Base-by-base conservation (phyloP, 2,888 invertebrate species). In the Alloscopus bannaensis region DNA sequence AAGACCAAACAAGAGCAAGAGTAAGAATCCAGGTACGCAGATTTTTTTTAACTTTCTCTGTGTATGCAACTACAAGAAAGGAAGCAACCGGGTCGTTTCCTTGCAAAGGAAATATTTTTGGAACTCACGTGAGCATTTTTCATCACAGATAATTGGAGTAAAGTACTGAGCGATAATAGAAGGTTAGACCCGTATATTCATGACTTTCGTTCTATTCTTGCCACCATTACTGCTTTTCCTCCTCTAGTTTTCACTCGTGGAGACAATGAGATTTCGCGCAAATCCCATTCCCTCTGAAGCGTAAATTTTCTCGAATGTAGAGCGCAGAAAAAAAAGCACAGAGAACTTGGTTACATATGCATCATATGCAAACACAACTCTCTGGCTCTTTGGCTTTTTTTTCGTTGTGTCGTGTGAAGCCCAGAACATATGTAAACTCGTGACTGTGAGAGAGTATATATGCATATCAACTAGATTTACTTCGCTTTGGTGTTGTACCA, bases 251-350 rank as follows among this genome's bases (percentile, higher is more conserved):
- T 13, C 62, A 2, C 6, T 57, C n/a, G 24, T 50, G 29, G 29
- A 72, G 72, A 72, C 72, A 72, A 72, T 72, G 72, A 64, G 72
- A 52, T 72, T 72, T 64, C 64, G 20, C 18, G 28, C 36, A 72
- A 72, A 72, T 72, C 72, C 64, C 72, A 64, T 72, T 26, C 40
- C 36, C 52, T 55, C 52, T 40, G 45, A 24, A 45, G 64, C 64
- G 47, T 64, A 36, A 72, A 72, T 62, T 72, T n/a, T 64, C 36
- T 52, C 22, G 22, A 45, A 64, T 62, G 22, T 72, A 29, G 52
- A 50, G 69, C 40, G 24, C 55, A n/a, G n/a, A n/a, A n/a, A n/a
- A n/a, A n/a, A n/a, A n/a, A n/a, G n/a, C n/a, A n/a, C n/a, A n/a
- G n/a, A n/a, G n/a, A 24, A 55, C 40, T 28, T 60, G 26, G 42